A percentile compares a stretch with the other conserved stretches of the same genome.
Evolutionary conservation across 2,113 vertebrate species (phyloP).

Genomic region (Lonchura striata): DNA sequence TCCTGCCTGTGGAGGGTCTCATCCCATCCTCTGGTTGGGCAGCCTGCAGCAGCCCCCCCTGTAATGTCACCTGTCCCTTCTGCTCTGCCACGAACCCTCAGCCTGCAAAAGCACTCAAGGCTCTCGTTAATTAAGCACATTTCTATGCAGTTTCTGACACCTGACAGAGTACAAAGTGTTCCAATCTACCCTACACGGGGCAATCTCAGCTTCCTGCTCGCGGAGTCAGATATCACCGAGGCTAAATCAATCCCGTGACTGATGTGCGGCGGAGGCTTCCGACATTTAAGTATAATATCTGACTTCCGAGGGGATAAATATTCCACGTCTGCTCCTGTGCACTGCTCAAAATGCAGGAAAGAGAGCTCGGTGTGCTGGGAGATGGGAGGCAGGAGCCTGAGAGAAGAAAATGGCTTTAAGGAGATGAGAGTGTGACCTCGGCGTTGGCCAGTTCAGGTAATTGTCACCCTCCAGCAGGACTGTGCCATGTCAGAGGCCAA

Average conservation of each 20-base stretch:
- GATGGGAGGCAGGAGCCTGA: neutral
- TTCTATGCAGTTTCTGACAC: neutral
- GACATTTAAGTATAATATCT: conserved; percentile 8
- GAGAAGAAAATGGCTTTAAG: conserved; percentile 39
- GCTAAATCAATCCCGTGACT: neutral
- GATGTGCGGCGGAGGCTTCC: neutral
- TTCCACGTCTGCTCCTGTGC: neutral
- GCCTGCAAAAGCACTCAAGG: neutral
- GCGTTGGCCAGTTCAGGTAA: conserved; percentile 46
- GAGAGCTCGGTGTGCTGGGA: neutral
- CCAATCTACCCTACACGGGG: neutral
- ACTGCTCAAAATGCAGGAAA: conserved; percentile 30
- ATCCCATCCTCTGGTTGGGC: neutral
- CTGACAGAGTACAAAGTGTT: neutral
- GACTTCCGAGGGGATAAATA: conserved; percentile 27
- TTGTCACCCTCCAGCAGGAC: conserved; percentile 55
- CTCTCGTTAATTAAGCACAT: conserved; percentile 15
- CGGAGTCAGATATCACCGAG: neutral
- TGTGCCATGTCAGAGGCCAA: conserved; percentile 61
- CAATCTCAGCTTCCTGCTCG: neutral
- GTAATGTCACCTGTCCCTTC: neutral
- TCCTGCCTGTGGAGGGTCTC: neutral
- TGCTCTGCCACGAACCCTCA: neutral
- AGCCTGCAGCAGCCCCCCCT: neutral
- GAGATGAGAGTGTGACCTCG: neutral